A percentile compares a stretch with the other conserved stretches of the same genome.
Evolutionary conservation across 2,888 invertebrate genomes (phyloP).

Genomic region (Dolichomitus sp.): DNA sequence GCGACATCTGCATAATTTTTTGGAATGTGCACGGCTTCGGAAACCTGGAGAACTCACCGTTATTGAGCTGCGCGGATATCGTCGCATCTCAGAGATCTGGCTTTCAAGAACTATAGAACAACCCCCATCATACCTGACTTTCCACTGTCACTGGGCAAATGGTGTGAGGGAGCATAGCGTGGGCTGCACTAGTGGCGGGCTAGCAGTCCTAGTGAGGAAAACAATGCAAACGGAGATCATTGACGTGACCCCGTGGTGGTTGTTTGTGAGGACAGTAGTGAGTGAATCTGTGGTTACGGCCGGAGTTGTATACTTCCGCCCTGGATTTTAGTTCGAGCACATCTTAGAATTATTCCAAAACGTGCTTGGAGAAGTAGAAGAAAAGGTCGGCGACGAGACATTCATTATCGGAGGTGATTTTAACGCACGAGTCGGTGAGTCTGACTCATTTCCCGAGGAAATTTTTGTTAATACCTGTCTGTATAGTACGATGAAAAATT

Average conservation of each 20-base stretch:
- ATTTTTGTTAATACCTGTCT: conserved; percentile 20
- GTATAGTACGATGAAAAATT: not conserved
- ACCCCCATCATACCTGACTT: conserved; percentile 13
- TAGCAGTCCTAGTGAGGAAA: conserved; percentile 10
- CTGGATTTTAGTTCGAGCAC: not conserved
- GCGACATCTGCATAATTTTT: conserved; percentile 7
- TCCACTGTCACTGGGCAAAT: not conserved
- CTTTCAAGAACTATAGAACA: not conserved
- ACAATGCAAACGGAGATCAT: not conserved
- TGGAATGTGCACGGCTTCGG: conserved; percentile 43
- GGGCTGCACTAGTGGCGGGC: conserved; percentile 37
- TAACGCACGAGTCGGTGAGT: not conserved
- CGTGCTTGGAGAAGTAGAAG: conserved; percentile 12
- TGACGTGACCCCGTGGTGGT: conserved; percentile 8
- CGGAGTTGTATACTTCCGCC: not conserved
- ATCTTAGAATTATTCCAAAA: not conserved
- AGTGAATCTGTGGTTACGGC: not conserved
- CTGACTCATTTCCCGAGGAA: conserved; percentile 10
- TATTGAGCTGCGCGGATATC: conserved; percentile 10
- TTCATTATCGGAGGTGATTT: conserved; percentile 5
- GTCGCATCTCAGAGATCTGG: conserved; percentile 44
- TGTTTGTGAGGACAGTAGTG: not conserved
- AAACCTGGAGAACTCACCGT: conserved; percentile 17
- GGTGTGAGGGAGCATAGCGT: conserved; percentile 16
- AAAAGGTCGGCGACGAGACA: conserved; percentile 27